phyloP scores from a whole-genome alignment of 2,888 invertebrate species.

The Oxycera nigricornis region DNA sequence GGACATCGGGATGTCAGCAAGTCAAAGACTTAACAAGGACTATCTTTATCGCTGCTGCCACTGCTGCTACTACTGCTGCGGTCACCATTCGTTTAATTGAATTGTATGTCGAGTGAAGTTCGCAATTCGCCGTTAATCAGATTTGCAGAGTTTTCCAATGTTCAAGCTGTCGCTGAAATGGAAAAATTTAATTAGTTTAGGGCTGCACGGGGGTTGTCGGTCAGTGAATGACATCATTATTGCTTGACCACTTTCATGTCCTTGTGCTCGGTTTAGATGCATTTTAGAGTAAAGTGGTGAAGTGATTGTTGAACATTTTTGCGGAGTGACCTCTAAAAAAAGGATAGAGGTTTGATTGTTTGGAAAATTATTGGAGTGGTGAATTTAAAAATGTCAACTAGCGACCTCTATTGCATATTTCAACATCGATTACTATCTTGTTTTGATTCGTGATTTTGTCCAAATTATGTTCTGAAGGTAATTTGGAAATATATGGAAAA shows the following conservation, averaged over 20 bases:
- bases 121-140: constrained; percentile 12
- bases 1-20: not conserved
- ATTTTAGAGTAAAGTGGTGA: not conserved
- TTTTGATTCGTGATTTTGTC: no score
- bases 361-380: no score
- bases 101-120: not conserved
- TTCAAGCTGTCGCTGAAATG: not conserved
- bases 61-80: not conserved
- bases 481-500: no score
- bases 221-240: constrained; percentile 20
- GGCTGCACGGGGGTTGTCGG: constrained; percentile 8
- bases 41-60: not conserved
- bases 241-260: constrained; percentile 12
- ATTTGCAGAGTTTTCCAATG: not conserved
- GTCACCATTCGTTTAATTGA: constrained; percentile 18
- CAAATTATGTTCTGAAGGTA: no score
- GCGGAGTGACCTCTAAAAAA: no score
- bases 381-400: no score
- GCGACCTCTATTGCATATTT: no score
- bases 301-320: no score
- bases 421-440: no score
- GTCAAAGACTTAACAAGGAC: not conserved
- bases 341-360: no score
- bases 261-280: not conserved
- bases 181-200: constrained; percentile 36